Base-by-base conservation (phyloP, 2,113 vertebrate genomes). In the Gymnarchus niloticus region DNA sequence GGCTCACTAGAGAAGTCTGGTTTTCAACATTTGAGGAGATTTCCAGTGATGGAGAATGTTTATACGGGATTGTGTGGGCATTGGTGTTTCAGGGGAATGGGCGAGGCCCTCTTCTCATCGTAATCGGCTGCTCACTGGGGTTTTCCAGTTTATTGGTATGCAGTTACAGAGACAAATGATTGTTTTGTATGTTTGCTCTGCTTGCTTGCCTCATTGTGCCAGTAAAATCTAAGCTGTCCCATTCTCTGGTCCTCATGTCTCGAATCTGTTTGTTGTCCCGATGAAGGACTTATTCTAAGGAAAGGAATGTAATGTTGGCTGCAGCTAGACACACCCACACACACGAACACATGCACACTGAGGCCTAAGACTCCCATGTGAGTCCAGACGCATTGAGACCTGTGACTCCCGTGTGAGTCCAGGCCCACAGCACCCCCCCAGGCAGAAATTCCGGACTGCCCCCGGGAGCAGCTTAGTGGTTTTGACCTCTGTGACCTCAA, bases 381-480 rank as follows among this genome's bases (percentile, higher is more conserved):
- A 14, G 21, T 56, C 61, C 41, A 81, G 37, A 86, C 51, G 28
- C n/a, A 37, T 23, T 10, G 0, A 12, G 5, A 9, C n/a, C 23
- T n/a, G 6, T 54, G 52, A 33, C 59, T n/a, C 10, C 3, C 23
- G n/a, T 8, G 3, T 65, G 23, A 19, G 2, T 8, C 7, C 33
- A 46, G 21, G 73, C 73, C 23, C 19, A 77, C 17, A 77, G 37
- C 65, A 73, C 8, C 41, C 73, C 17, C 44, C 21, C 23, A 48
- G 23, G 37, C 76, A 14, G 4, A 84, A 19, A 76, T 87, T 90
- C 84, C 14, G 52, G 84, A 85, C 88, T 81, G 87, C 84, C 88
- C 90, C 90, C 87, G 88, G 91, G 89, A 88, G 21, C 0, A 80
- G 3, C 87, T 86, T 83, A 69, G 84, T 17, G 84, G 88, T 81